Evolutionary conservation across 2,113 vertebrate genomes (phyloP).

Genomic region (Danionella cerebrum): DNA sequence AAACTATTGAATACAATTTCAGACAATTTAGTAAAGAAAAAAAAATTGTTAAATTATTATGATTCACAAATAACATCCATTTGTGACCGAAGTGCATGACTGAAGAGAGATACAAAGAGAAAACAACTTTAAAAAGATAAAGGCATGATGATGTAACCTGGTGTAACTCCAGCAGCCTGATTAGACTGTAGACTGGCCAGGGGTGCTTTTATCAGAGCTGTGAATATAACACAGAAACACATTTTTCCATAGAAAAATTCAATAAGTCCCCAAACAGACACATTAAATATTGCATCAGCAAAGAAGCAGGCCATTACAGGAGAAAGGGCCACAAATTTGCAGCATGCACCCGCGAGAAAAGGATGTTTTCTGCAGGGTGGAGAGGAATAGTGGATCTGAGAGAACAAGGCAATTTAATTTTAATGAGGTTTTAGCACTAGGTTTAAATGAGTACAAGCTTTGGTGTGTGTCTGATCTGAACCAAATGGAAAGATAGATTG

Average conservation of each 20-base stretch:
- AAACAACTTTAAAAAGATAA: neutral
- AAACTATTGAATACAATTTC: no score
- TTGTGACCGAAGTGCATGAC: neutral
- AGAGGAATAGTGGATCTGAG: neutral
- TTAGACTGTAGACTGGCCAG: neutral
- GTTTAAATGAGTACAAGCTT: no score
- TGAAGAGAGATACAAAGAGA: neutral
- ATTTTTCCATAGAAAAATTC: neutral
- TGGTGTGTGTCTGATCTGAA: no score
- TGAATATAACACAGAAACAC: neutral
- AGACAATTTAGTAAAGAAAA: no score
- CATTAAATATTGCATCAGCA: conserved; percentile 17
- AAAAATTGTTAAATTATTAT: no score
- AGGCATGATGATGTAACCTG: conserved; percentile 28
- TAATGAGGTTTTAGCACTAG: neutral
- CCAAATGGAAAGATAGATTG: no score
- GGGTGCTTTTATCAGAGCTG: neutral
- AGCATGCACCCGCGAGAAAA: neutral
- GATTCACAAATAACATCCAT: neutral
- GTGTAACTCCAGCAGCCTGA: conserved; percentile 22
- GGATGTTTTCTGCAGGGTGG: neutral
- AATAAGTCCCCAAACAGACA: neutral
- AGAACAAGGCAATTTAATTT: neutral
- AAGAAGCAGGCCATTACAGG: neutral
- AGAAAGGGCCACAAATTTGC: neutral